Evolutionary conservation across 2,888 invertebrate species (phyloP).

Genomic region (Hydriomena furcata): DNA sequence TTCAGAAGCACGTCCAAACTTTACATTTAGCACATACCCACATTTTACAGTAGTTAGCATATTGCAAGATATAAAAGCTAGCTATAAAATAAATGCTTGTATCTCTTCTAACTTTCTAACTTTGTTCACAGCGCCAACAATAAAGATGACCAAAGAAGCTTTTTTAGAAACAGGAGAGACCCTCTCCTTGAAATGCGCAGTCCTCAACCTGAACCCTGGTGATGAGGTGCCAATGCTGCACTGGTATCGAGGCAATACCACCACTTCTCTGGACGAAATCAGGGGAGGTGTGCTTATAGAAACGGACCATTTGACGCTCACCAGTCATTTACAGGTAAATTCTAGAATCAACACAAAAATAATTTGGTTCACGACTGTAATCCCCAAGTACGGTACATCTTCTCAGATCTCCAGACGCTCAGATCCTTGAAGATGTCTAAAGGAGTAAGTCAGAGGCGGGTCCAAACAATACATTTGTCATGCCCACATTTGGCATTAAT

Average conservation of each 20-base stretch:
- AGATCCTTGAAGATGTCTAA: too few relatives aligned
- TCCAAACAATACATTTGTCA: too few relatives aligned
- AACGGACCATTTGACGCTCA: conserved; percentile 68
- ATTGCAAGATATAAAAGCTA: too few relatives aligned
- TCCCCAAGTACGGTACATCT: too few relatives aligned
- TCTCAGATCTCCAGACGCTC: too few relatives aligned
- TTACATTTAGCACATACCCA: too few relatives aligned
- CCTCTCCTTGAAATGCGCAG: conserved; percentile 68
- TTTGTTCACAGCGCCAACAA: conserved; percentile 51
- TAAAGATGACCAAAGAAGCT: conserved; percentile 70
- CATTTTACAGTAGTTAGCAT: too few relatives aligned
- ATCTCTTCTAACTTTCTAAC: background rate
- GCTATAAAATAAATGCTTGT: too few relatives aligned
- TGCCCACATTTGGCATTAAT: too few relatives aligned
- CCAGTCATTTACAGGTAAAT: conserved; percentile 71
- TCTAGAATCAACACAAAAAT: background rate
- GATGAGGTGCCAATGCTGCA: conserved; percentile 58
- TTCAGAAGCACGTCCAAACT: too few relatives aligned
- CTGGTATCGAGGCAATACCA: conserved; percentile 68
- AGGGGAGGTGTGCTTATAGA: conserved; percentile 78
- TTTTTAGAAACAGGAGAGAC: conserved; percentile 75
- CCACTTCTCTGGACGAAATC: conserved; percentile 62
- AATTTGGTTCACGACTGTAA: too few relatives aligned
- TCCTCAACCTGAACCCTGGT: conserved; percentile 62
- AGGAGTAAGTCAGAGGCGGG: too few relatives aligned